These are phyloP conservation scores for Magallana nippona DNA, from an alignment of 2,888 invertebrate genomes.

Conservation along the genomic window DNA sequence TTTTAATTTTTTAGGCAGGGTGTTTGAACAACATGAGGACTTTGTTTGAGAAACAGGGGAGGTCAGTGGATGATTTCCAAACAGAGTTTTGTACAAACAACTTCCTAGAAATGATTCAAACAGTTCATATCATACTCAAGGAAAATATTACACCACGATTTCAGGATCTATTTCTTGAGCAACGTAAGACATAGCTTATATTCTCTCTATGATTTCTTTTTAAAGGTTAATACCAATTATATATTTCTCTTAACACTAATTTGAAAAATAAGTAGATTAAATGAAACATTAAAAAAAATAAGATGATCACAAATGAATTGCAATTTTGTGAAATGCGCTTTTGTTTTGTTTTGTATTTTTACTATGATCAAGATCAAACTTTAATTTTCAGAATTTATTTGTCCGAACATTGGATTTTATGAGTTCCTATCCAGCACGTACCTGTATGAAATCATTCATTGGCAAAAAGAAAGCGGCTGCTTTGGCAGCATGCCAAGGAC, in stretches of 20 bases:
- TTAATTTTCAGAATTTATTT: slow-evolving; percentile 76
- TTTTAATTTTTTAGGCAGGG: slow-evolving; percentile 65
- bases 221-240: slow-evolving; percentile 30
- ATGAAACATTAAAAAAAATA: slow-evolving; percentile 6
- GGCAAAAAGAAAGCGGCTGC: slow-evolving; percentile 76
- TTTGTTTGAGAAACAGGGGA: slow-evolving; percentile 51
- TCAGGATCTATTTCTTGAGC: slow-evolving; percentile 76
- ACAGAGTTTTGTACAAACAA: slow-evolving; percentile 76
- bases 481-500: slow-evolving; percentile 66
- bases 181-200: slow-evolving; percentile 66
- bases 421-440: slow-evolving; percentile 76
- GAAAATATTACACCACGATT: slow-evolving; percentile 63
- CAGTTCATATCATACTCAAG: slow-evolving; percentile 61
- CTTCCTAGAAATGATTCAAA: slow-evolving; percentile 71
- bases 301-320: neutral
- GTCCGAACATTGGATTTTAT: slow-evolving; percentile 76
- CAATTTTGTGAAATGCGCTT: no score
- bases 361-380: neutral
- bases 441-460: slow-evolving; percentile 72
- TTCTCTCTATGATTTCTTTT: no score
- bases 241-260: neutral
- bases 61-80: slow-evolving; percentile 58
- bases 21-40: slow-evolving; percentile 59
- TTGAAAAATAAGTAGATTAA: neutral
- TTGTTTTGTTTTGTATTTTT: no score